A percentile compares a stretch with the other conserved stretches of the same genome.
Conservation (phyloP, 2,797 vertebrate species). For the Mus minutoides region DNA sequence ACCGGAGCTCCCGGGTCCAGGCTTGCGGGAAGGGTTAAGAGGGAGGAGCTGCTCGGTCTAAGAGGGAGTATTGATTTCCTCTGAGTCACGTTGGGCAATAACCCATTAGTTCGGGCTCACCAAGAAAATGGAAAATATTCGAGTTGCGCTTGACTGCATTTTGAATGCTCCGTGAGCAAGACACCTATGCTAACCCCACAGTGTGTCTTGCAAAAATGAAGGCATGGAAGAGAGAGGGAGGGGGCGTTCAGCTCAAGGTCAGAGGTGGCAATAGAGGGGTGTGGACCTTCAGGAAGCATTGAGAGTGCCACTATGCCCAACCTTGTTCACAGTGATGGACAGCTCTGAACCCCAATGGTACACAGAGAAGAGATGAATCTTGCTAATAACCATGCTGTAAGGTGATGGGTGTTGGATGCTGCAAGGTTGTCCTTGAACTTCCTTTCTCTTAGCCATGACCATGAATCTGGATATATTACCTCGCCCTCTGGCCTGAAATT, state of each 20-base stretch:
- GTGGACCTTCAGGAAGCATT: not conserved
- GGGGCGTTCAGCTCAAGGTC: not conserved
- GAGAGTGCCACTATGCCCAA: not conserved
- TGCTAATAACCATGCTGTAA: rapidly evolving
- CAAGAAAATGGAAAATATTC: slow-evolving; percentile 70
- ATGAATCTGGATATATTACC: not conserved
- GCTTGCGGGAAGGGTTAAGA: slow-evolving; percentile 59
- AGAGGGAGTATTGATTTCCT: slow-evolving; percentile 81
- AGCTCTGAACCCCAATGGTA: not conserved
- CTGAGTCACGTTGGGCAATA: slow-evolving; percentile 65
- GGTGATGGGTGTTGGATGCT: not conserved
- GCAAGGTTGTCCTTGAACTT: not conserved
- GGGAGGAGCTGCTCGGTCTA: not conserved
- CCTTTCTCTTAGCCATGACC: not conserved
- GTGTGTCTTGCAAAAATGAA: slow-evolving; percentile 12
- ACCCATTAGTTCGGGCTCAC: slow-evolving; percentile 84
- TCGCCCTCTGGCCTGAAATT: not conserved
- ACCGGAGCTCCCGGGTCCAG: not conserved
- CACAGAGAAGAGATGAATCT: not conserved
- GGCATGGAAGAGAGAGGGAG: not conserved
- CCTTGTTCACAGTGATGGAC: not conserved
- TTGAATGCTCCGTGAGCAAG: not conserved
- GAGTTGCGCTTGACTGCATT: slow-evolving; percentile 63
- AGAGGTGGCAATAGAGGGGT: not conserved
- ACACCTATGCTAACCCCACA: not conserved